Evolutionary conservation across 2,888 invertebrate species (phyloP), one percentile per base, ranked within the genome.

Genomic region (Eupeodes latifasciatus): DNA sequence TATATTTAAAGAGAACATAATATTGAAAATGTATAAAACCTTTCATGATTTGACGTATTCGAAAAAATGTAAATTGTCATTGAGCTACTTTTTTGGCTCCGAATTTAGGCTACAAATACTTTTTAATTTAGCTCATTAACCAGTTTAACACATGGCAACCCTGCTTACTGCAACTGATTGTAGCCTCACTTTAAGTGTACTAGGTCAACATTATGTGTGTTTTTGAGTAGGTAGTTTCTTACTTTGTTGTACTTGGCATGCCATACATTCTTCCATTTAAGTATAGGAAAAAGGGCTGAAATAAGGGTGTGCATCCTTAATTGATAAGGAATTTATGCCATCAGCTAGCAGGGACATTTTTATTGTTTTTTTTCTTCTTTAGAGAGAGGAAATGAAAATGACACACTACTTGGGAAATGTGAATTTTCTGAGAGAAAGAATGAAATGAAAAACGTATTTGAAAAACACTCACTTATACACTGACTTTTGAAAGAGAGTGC

Each of bases 131-230:
- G 27, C 27, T 27, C 27, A 27, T 27, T 27, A 27, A 27, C 27
- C 27, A 27, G 27, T 27, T 27, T 27, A 27, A 27, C 3, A 27
- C 27, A 27, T 27, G 27, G 27, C 27, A 27, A 27, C 27, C 27
- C 27, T 27, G 27, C 27, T n/a, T 14, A 47, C n/a, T 67, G 71
- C 44, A 36, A 14, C 44, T 64, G 1, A 7, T 10, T 12, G 47
- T 47, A 34, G 57, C 59, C 36, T 36, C 44, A 47, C 12, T 47
- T 59, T 19, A 11, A 40, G 66, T 61, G 51, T 66, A 85, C 71
- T 82, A 75, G 86, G 86, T 86, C 86, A 86, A 55, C 77, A 16
- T 61, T 77, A 72, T 40, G 27, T 27, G 27, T 27, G 27, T 27
- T 27, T 27, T 27, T 27, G 27, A 27, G 27, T 40, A 40, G 5